Base-by-base conservation (phyloP, 1,140 invertebrate species). In the Trypoxylus dichotomus region DNA sequence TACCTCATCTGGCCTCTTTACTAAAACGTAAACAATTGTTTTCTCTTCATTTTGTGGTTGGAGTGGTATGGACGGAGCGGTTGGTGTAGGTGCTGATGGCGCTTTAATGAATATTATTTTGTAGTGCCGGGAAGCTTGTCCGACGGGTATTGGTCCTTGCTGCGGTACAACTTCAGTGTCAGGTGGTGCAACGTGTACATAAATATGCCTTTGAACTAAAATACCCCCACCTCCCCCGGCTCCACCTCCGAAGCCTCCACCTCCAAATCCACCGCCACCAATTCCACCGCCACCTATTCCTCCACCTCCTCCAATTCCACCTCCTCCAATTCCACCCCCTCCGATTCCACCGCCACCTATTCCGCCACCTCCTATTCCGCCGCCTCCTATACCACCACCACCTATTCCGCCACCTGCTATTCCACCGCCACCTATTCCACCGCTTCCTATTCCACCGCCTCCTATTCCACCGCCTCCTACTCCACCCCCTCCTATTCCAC, bases 71-170 rank as follows among this genome's bases (percentile, higher is more conserved):
- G 93, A 89, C 68, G 93, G 93, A 3, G 92, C 93, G 75, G 91
- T 91, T 54, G 93, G 93, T 75, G 93, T 91, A 32, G 93, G 92
- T 68, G 92, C 90, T 72, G 93, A 91, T 76, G 94, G 94, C 42
- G 94, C 94, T 89, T 95, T 95, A 86, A 96, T 95, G 90, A 95
- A 95, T 86, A 95, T 94, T 83, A 94, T 95, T 84, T 95, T 95
- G 90, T 95, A 95, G 85, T 95, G 94, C 81, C 95, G 95, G 2
- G 72, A 92, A n/a, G 93, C 87, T 74, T 90, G 90, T 47, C 90
- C 89, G 0, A 89, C 87, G 24, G 47, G 7, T 42, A 87, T 85
- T 29, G 90, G 88, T 54, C 88, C n/a, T 25, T 89, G 88, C 77
- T 87, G 85, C 80, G 88, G 89, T 77, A 90, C 88, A 84, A 91